These are phyloP conservation scores for Tyria jacobaeae DNA, from an alignment of 2,888 invertebrate genomes.

Conservation along the genomic window DNA sequence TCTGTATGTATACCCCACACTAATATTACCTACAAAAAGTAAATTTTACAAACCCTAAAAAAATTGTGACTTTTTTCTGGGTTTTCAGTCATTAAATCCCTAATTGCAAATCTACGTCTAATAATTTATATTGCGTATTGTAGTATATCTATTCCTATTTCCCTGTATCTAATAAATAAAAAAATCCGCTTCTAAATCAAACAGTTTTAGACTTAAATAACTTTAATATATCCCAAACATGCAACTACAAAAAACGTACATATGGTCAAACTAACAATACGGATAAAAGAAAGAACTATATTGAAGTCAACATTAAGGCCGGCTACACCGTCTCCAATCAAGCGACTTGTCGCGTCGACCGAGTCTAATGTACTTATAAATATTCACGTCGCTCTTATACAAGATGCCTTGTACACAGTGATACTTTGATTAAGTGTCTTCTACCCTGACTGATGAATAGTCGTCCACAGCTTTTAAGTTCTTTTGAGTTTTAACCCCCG, in stretches of 20 bases:
- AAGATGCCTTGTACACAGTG: slow-evolving; percentile 70
- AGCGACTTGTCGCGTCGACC: slow-evolving; percentile 63
- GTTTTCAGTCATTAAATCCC: no score
- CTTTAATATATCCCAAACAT: background rate
- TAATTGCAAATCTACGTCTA: no score
- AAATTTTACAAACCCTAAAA: no score
- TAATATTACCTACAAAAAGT: no score
- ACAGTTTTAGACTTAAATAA: background rate
- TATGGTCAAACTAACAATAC: slow-evolving; percentile 11
- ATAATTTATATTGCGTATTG: no score
- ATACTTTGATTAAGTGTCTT: slow-evolving; percentile 84
- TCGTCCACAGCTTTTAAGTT: slow-evolving; percentile 26
- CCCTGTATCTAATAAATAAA: background rate
- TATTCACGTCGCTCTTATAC: slow-evolving; percentile 77
- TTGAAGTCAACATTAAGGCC: slow-evolving; percentile 66
- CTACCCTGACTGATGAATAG: slow-evolving; percentile 76
- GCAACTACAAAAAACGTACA: slow-evolving; percentile 1
- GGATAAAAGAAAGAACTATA: slow-evolving; percentile 28
- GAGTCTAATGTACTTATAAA: slow-evolving; percentile 79
- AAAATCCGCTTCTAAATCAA: background rate
- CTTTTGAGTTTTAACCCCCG: slow-evolving; percentile 27
- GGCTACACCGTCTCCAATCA: slow-evolving; percentile 69
- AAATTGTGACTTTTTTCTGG: no score
- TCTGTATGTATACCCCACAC: no score
- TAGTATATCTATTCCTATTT: no score